Percentiles rank a stretch among this genome's conserved stretches.
These are phyloP conservation scores for Cinclus cinclus DNA, from an alignment of 2,113 vertebrate genomes.

Conservation along the genomic window DNA sequence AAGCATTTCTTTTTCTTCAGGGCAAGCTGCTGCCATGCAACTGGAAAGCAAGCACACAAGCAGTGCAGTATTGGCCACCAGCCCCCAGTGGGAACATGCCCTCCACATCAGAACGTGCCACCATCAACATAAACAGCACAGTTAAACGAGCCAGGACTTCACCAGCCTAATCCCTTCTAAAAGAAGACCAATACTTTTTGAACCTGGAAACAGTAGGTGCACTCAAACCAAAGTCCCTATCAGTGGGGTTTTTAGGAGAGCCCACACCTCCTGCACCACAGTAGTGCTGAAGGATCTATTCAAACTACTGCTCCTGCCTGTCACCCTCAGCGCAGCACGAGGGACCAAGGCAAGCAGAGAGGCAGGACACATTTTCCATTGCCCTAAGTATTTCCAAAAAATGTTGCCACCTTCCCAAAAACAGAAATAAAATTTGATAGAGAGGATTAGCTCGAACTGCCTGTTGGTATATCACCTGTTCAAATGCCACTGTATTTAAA, in stretches of 20 bases:
- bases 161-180: constrained; percentile 22
- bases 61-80: neutral
- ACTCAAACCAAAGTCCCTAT: neutral
- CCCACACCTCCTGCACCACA: neutral
- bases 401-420: neutral
- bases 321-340: accelerated
- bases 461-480: neutral
- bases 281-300: neutral
- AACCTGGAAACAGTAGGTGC: neutral
- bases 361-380: neutral
- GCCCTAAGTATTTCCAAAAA: neutral
- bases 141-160: neutral
- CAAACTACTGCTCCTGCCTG: neutral
- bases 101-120: constrained; percentile 49
- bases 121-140: constrained; percentile 8
- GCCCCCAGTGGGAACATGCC: neutral
- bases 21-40: constrained; percentile 14
- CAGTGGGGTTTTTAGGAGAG: neutral
- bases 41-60: neutral
- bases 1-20: neutral
- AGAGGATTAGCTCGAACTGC: neutral
- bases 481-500: neutral
- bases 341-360: neutral
- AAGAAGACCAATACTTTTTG: neutral
- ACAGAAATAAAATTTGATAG: neutral